Conservation (phyloP, 1,140 invertebrate species). For the Parapsyche elsis region DNA sequence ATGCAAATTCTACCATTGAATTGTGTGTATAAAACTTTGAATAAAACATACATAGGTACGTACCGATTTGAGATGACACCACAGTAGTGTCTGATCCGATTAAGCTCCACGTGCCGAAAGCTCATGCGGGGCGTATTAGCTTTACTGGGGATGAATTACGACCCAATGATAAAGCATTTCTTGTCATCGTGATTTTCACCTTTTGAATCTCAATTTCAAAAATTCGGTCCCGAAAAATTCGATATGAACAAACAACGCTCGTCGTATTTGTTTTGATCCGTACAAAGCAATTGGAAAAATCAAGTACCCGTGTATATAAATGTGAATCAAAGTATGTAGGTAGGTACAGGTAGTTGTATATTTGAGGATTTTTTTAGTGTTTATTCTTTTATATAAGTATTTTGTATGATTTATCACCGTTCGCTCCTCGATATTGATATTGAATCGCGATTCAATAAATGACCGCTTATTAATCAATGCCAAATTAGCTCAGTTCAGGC, state of each 20-base stretch:
- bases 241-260: background rate
- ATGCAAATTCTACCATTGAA: background rate
- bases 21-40: no score
- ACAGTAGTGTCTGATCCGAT: constrained; percentile 37
- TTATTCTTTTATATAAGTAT: background rate
- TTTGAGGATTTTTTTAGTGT: no score
- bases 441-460: constrained; percentile 12
- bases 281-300: no score
- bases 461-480: background rate
- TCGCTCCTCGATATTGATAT: background rate
- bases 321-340: no score
- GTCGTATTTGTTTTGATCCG: constrained; percentile 24
- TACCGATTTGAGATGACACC: no score
- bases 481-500: constrained; percentile 8
- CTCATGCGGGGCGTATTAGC: constrained; percentile 55
- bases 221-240: constrained; percentile 12
- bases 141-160: constrained; percentile 39
- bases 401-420: background rate
- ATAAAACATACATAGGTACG: background rate
- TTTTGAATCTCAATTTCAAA: background rate
- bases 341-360: no score
- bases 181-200: background rate
- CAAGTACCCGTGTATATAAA: no score
- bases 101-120: constrained; percentile 54
- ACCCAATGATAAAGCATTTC: constrained; percentile 42